Conservation (phyloP, 1,140 invertebrate species). For the Caenorhabditis inopinata region DNA sequence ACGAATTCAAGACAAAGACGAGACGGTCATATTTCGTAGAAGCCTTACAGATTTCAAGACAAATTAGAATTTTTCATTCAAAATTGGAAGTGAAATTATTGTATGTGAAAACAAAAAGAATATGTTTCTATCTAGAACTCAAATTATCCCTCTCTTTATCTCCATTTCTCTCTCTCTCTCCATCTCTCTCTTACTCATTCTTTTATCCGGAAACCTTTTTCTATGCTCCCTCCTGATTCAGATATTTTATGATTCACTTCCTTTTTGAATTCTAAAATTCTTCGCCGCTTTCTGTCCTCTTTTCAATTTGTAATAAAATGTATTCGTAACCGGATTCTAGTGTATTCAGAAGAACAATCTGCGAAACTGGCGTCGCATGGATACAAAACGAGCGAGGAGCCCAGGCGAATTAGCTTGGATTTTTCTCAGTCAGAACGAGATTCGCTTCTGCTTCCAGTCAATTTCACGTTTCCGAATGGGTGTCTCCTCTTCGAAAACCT, state of each 20-base stretch:
- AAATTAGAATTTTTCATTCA: too few relatives aligned
- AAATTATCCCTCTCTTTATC: too few relatives aligned
- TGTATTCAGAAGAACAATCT: neutral
- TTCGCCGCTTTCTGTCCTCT: neutral
- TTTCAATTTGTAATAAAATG: conserved; percentile 28
- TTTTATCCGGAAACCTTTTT: neutral
- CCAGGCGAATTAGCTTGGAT: too few relatives aligned
- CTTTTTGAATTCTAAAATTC: neutral
- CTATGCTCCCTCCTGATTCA: neutral
- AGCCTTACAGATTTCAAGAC: too few relatives aligned
- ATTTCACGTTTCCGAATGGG: neutral
- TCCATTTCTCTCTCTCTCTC: too few relatives aligned
- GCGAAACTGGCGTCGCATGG: neutral
- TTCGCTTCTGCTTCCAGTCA: neutral
- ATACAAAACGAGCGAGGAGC: neutral
- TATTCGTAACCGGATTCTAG: neutral
- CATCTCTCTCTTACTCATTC: too few relatives aligned
- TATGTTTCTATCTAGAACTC: too few relatives aligned
- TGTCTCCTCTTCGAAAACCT: neutral
- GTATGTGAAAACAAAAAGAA: too few relatives aligned
- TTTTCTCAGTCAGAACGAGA: neutral
- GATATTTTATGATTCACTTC: neutral
- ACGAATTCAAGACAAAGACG: too few relatives aligned
- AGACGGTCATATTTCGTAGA: too few relatives aligned
- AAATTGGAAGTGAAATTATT: too few relatives aligned